These are phyloP conservation scores for Ommatoiulus sabulosus DNA, from an alignment of 2,888 invertebrate genomes.

Conservation along the genomic window DNA sequence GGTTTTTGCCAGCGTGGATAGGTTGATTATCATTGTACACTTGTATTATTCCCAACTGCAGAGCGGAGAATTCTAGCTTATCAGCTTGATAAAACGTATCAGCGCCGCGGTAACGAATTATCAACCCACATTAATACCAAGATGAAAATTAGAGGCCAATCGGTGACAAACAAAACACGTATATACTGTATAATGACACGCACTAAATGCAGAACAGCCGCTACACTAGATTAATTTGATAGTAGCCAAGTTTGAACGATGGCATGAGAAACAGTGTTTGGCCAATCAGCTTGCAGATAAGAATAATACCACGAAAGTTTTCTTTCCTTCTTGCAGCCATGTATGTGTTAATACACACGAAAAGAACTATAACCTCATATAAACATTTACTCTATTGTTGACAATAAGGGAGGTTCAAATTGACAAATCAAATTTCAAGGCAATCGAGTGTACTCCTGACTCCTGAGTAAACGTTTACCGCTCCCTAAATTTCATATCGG, in stretches of 20 bases:
- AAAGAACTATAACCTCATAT: too few species aligned
- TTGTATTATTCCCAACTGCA: neutral
- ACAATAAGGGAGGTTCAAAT: neutral
- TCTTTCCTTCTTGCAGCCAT: neutral
- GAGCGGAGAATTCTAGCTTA: neutral
- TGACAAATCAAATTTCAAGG: neutral
- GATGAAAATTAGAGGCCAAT: neutral
- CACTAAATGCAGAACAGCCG: neutral
- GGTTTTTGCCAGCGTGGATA: neutral
- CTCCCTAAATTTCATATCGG: slow-evolving; percentile 9
- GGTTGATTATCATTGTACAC: neutral
- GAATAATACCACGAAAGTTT: neutral
- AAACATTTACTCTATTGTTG: neutral
- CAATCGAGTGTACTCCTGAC: neutral
- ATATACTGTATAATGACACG: neutral
- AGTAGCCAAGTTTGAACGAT: neutral
- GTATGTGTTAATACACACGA: too few species aligned
- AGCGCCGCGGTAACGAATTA: neutral
- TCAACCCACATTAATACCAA: neutral
- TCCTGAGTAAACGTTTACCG: neutral
- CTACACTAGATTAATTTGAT: neutral
- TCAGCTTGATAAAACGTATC: neutral
- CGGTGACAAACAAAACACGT: neutral
- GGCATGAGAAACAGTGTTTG: neutral
- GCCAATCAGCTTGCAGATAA: neutral